Evolutionary conservation across 2,888 invertebrate genomes (phyloP), one percentile per base, ranked within the genome.

Genomic region (Clitarchus hookeri): DNA sequence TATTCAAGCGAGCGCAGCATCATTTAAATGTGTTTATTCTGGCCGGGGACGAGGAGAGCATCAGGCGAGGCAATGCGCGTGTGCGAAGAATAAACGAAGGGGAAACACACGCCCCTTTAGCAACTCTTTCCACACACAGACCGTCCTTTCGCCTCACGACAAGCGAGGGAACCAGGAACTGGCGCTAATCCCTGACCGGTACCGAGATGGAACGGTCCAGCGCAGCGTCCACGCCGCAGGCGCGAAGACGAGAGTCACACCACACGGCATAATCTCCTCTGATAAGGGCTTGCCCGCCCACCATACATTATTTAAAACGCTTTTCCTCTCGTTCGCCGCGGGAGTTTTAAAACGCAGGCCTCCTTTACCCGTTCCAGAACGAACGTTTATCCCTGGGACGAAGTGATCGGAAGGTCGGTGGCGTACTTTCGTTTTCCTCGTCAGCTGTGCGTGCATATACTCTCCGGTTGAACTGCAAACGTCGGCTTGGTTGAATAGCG

Each of bases 11-110:
- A 19, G 65, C 65, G 65, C 65, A 19, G 65, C 65, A 65, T 65
- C 65, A 65, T 65, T 65, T 65, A 23, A 65, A 65, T 65, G 65
- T 65, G 65, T 65, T 65, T 65, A 65, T 65, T 65, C 65, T 65
- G 65, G 13, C n/a, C 65, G 23, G 65, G 3, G 65, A n/a, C 8
- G 19, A 65, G 16, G 65, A 65, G 16, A 23, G 65, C 65, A n/a
- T 65, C 65, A 9, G 8, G 65, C 65, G 65, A 36, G 23, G 65
- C 65, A 19, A n/a, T n/a, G 65, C 65, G 65, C 65, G 65, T 65
- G 65, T 9, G 65, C n/a, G 16, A 65, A 65, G 65, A 65, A 65
- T 19, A 65, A 65, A 65, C 65, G 65, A n/a, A 65, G 65, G 65
- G 65, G 65, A 65, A 65, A 65, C 2, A 6, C 11, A 65, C 48